Conservation (phyloP, 2,797 vertebrate species). For the Limosa lapponica region DNA sequence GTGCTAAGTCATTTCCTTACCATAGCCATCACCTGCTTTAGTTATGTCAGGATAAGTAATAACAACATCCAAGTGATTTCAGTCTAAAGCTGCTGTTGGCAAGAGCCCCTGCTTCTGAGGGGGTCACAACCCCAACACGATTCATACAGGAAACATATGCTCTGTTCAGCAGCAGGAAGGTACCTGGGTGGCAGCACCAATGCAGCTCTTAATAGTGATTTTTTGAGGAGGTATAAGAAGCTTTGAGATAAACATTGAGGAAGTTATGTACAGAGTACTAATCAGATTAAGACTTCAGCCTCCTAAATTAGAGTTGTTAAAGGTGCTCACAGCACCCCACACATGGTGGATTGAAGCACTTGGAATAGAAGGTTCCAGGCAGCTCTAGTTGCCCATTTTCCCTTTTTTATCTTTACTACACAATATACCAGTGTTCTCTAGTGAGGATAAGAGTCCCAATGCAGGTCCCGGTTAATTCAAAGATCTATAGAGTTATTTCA, state of each 20-base stretch:
- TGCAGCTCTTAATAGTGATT: background rate
- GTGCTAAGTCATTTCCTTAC: background rate
- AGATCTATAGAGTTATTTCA: background rate
- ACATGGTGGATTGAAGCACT: background rate
- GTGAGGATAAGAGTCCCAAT: background rate
- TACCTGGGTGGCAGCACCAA: background rate
- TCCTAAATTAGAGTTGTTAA: background rate
- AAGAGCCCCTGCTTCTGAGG: background rate
- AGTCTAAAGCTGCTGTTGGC: background rate
- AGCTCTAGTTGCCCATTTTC: background rate
- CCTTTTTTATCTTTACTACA: background rate
- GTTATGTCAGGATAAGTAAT: background rate
- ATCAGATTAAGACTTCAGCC: background rate
- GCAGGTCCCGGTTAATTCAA: background rate
- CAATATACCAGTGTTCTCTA: background rate
- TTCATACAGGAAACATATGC: background rate
- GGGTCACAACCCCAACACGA: background rate
- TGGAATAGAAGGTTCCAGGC: background rate
- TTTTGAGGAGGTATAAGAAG: accelerated
- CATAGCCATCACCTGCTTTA: background rate
- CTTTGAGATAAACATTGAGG: background rate
- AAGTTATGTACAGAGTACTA: accelerated
- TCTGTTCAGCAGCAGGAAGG: background rate
- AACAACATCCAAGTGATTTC: background rate
- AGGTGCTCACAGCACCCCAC: background rate